A percentile compares a stretch with the other conserved stretches of the same genome.
Evolutionary conservation across 2,113 vertebrate genomes (phyloP).

Genomic region (Addax nasomaculatus): DNA sequence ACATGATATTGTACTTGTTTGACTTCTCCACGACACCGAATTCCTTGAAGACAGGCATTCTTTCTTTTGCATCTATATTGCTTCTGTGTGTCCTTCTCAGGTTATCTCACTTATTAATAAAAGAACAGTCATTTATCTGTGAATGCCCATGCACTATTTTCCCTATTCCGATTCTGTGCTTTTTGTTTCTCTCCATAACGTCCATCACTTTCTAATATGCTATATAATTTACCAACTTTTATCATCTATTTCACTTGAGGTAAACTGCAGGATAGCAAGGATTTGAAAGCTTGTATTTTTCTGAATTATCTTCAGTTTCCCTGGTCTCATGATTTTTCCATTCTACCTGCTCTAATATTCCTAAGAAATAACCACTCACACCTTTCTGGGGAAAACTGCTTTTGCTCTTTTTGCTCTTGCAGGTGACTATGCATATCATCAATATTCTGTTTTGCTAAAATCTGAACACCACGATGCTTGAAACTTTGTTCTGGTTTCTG

Average conservation of each 20-base stretch:
- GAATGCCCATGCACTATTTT: not conserved
- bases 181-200: not conserved
- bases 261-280: not conserved
- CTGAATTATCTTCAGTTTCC: not conserved
- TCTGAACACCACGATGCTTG: not conserved
- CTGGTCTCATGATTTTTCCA: not conserved
- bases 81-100: not conserved
- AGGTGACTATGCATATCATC: not conserved
- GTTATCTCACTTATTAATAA: not conserved
- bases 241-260: not conserved
- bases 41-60: not conserved
- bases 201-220: not conserved
- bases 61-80: not conserved
- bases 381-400: not conserved
- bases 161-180: not conserved
- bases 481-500: not conserved
- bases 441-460: not conserved
- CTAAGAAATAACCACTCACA: not conserved
- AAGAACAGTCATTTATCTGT: not conserved
- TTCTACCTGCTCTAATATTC: not conserved
- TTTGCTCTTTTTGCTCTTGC: not conserved
- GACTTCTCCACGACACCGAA: not conserved
- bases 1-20: not conserved
- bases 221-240: not conserved
- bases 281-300: not conserved